phyloP scores from a whole-genome alignment of 2,797 vertebrate species.

The Cercopithecus diana region DNA sequence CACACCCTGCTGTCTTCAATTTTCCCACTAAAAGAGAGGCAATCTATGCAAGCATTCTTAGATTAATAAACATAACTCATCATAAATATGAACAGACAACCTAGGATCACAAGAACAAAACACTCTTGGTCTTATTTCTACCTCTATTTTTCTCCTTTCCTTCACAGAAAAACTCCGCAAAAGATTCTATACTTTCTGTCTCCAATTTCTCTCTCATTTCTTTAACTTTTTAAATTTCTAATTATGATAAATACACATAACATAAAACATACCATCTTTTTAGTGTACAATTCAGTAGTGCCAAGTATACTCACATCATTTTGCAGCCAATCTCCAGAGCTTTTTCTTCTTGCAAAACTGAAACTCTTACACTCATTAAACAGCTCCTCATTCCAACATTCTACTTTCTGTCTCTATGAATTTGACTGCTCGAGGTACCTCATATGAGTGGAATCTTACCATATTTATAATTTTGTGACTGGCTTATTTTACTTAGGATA shows the following conservation, averaged over 20 bases:
- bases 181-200: background rate
- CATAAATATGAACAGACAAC: background rate
- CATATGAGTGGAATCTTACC: background rate
- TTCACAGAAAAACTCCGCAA: background rate
- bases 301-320: background rate
- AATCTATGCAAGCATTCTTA: background rate
- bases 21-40: background rate
- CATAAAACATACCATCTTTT: background rate
- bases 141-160: background rate
- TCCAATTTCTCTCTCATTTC: background rate
- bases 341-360: background rate
- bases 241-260: background rate
- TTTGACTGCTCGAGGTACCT: background rate
- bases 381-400: background rate
- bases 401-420: background rate
- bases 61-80: background rate
- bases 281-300: background rate
- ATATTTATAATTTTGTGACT: background rate
- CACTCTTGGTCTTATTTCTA: background rate
- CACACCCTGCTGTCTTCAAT: background rate
- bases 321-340: background rate
- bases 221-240: background rate
- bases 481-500: background rate
- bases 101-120: background rate
- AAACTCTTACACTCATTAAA: background rate